phyloP scores from a whole-genome alignment of 2,113 vertebrate genomes.

The Hemichromis elongatus region DNA sequence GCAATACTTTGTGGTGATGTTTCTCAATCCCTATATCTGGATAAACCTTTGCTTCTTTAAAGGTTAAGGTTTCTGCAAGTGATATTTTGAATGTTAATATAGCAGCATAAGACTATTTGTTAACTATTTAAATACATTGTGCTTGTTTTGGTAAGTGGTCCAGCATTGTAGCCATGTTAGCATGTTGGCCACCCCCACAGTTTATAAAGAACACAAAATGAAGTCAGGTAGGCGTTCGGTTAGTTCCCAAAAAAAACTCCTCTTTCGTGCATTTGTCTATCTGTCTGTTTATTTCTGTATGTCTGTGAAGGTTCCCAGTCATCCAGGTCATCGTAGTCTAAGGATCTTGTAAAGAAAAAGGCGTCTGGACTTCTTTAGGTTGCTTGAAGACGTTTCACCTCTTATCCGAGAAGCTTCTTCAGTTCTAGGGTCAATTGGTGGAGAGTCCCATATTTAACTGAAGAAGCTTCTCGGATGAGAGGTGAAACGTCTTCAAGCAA shows the following conservation, averaged over 20 bases:
- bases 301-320: too few relatives aligned
- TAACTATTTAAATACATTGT: not conserved
- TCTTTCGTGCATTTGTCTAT: not conserved
- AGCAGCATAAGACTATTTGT: not conserved
- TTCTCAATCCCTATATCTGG: not conserved
- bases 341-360: too few relatives aligned
- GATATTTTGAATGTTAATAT: not conserved
- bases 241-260: not conserved
- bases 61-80: not conserved
- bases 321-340: too few relatives aligned
- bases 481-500: too few relatives aligned
- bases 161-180: not conserved
- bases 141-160: not conserved
- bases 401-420: too few relatives aligned
- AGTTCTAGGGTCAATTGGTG: too few relatives aligned
- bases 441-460: too few relatives aligned
- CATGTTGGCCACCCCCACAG: not conserved
- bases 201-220: not conserved
- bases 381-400: too few relatives aligned
- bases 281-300: not conserved
- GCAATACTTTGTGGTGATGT: not conserved
- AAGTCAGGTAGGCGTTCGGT: not conserved
- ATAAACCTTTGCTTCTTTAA: not conserved
- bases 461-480: too few relatives aligned
- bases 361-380: too few relatives aligned